Conservation (phyloP, 2,888 invertebrate genomes). For the Pseudolycoriella hygida region DNA sequence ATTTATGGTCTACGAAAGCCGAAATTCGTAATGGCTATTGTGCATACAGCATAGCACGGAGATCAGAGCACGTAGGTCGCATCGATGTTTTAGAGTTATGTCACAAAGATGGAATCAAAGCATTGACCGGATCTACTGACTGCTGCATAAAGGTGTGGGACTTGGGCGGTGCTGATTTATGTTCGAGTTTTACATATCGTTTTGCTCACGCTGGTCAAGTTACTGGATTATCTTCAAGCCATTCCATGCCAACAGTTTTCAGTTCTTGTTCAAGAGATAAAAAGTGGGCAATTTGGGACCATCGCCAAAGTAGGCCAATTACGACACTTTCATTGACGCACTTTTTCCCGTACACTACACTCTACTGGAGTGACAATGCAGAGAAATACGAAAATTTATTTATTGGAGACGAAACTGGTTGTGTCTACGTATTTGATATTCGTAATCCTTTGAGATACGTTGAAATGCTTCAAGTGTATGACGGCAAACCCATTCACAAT, state of each 20-base stretch:
- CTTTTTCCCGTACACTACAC: conserved; percentile 13
- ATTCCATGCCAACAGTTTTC: conserved; percentile 13
- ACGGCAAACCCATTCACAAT: conserved; percentile 14
- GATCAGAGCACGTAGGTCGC: conserved; percentile 19
- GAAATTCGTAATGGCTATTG: conserved; percentile 19
- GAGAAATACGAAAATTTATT: conserved; percentile 11
- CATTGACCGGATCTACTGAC: conserved; percentile 20
- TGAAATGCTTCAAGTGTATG: conserved; percentile 10
- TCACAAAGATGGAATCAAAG: conserved; percentile 15
- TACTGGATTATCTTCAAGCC: conserved; percentile 15
- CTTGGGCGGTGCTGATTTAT: neutral
- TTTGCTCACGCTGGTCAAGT: conserved; percentile 18
- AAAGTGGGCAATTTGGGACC: conserved; percentile 19
- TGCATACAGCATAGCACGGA: conserved; percentile 21
- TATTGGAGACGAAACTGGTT: conserved; percentile 16
- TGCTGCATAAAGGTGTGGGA: conserved; percentile 19
- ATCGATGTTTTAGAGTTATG: conserved; percentile 20
- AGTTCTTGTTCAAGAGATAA: conserved; percentile 18
- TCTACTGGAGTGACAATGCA: conserved; percentile 12
- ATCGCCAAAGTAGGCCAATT: conserved; percentile 17
- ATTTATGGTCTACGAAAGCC: conserved; percentile 25
- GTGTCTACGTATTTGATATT: conserved; percentile 12
- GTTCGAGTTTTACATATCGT: neutral
- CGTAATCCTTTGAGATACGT: conserved; percentile 13
- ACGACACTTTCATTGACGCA: conserved; percentile 15